These are phyloP conservation scores for Clarias fuscus DNA, from an alignment of 2,797 vertebrate genomes.

Conservation along the genomic window DNA sequence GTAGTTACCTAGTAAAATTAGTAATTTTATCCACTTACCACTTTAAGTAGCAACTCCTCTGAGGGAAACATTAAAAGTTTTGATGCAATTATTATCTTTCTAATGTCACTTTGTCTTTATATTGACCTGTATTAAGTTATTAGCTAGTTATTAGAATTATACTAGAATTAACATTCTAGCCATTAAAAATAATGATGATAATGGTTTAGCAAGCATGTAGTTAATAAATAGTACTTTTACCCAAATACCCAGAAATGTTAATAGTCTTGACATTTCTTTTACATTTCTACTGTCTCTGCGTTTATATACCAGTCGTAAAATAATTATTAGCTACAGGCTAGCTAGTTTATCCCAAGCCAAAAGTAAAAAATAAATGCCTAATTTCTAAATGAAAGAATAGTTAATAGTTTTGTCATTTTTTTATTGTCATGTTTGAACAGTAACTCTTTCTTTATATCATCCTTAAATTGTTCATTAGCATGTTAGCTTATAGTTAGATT, in stretches of 20 bases:
- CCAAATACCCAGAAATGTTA: neutral
- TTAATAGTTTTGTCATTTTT: too few relatives aligned
- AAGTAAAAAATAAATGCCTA: too few relatives aligned
- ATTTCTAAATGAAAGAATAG: too few relatives aligned
- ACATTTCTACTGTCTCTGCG: neutral
- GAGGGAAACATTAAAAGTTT: neutral
- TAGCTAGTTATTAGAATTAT: neutral
- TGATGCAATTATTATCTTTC: neutral
- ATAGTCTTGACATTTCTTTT: neutral
- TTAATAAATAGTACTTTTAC: neutral
- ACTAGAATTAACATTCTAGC: too few relatives aligned
- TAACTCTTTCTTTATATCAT: too few relatives aligned
- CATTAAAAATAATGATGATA: too few relatives aligned
- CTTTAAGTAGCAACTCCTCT: neutral
- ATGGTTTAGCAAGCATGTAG: too few relatives aligned
- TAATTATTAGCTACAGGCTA: neutral
- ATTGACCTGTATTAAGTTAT: neutral
- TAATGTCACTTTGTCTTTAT: neutral
- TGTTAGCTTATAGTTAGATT: too few relatives aligned
- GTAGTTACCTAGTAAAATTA: too few relatives aligned
- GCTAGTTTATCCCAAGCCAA: neutral
- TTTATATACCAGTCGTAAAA: neutral
- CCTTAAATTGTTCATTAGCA: too few relatives aligned
- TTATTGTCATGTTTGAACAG: too few relatives aligned
- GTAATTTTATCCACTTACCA: too few relatives aligned